A percentile compares a stretch with the other conserved stretches of the same genome.
phyloP scores from a whole-genome alignment of 2,888 invertebrate genomes.

The Fragum fragum region DNA sequence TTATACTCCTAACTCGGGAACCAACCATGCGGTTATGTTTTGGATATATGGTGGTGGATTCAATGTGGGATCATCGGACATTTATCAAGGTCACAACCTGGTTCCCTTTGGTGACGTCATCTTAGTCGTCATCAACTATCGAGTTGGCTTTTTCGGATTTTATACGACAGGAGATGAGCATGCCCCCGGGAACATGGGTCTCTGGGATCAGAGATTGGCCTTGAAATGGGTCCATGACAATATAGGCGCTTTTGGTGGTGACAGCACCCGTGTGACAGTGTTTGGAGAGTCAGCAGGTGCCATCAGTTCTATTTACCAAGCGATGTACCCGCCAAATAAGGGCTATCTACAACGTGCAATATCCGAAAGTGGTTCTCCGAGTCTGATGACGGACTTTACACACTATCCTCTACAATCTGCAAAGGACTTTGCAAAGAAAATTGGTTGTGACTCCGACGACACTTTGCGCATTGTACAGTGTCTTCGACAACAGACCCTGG shows the following conservation, averaged over 20 bases:
- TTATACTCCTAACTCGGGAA: conserved; percentile 91
- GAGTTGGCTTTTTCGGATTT: conserved; percentile 96
- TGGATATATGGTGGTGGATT: conserved; percentile 98
- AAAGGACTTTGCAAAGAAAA: conserved; percentile 89
- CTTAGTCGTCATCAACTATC: conserved; percentile 97
- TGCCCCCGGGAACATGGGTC: conserved; percentile 95
- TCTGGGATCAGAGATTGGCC: conserved; percentile 97
- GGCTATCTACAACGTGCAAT: conserved; percentile 74
- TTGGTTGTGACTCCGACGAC: conserved; percentile 64
- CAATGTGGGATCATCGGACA: conserved; percentile 96
- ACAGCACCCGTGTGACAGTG: conserved; percentile 69
- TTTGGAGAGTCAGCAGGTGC: conserved; percentile 80
- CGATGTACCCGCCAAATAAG: conserved; percentile 70
- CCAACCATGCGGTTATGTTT: conserved; percentile 91
- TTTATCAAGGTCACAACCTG: conserved; percentile 90
- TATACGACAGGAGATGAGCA: conserved; percentile 93
- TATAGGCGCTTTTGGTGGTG: conserved; percentile 88
- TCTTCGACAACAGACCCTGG: conserved; percentile 35
- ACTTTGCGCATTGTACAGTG: conserved; percentile 57
- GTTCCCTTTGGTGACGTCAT: conserved; percentile 96
- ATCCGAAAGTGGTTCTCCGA: conserved; percentile 71
- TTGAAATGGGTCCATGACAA: conserved; percentile 97
- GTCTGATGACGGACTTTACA: conserved; percentile 64
- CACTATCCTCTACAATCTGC: conserved; percentile 88
- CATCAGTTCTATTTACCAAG: conserved; percentile 70